Conservation (phyloP, 2,113 vertebrate genomes). For the Seriola quinqueradiata region DNA sequence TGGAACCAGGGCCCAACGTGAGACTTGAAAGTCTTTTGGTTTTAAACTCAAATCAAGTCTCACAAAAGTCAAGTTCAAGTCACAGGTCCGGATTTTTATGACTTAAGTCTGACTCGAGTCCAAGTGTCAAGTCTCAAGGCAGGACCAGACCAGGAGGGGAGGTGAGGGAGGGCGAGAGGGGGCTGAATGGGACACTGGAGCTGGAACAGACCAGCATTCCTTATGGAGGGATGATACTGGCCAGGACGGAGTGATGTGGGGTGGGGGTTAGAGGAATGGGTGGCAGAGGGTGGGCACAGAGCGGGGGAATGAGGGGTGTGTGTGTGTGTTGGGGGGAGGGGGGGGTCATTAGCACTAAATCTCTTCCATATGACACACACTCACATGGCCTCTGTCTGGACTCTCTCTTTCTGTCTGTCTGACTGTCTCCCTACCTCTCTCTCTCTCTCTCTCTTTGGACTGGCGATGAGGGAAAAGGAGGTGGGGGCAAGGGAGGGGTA, state of each 20-base stretch:
- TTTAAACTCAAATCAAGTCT: background rate
- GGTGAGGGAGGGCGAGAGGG: background rate
- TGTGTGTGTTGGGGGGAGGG: background rate
- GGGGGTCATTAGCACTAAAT: conserved; percentile 88
- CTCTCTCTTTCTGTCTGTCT: conserved; percentile 68
- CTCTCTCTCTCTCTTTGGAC: conserved; percentile 39
- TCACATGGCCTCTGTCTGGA: conserved; percentile 90
- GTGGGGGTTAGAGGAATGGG: conserved; percentile 58
- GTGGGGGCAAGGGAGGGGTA: conserved; percentile 69
- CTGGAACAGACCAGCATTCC: conserved; percentile 85
- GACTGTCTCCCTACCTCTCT: conserved; percentile 51
- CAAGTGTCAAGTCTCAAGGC: background rate
- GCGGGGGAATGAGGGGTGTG: conserved; percentile 36
- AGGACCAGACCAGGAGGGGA: background rate
- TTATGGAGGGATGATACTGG: conserved; percentile 82
- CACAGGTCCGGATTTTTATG: conserved; percentile 1
- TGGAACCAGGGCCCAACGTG: background rate
- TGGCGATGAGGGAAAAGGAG: conserved; percentile 45
- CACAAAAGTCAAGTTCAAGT: background rate
- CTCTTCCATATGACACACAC: conserved; percentile 95
- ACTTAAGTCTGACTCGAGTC: background rate
- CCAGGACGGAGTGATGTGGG: conserved; percentile 38
- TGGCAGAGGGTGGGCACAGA: conserved; percentile 67
- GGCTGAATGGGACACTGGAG: conserved; percentile 42
- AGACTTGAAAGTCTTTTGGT: background rate